Percentiles rank a stretch among this genome's conserved stretches.
Evolutionary conservation across 2,888 invertebrate species (phyloP).

Genomic region (Helicoverpa assulta): DNA sequence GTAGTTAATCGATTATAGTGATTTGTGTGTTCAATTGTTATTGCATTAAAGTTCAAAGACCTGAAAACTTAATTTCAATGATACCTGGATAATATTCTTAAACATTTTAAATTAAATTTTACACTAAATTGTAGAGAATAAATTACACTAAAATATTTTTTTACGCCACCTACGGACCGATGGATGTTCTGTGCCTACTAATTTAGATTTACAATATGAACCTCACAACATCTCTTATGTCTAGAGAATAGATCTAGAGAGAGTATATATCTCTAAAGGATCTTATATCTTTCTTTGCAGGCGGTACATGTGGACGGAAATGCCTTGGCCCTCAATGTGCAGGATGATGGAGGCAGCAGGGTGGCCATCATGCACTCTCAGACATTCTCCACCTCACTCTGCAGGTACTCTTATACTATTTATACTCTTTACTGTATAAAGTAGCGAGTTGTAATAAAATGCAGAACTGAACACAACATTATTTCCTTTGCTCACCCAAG

Average conservation of each 20-base stretch:
- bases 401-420: slow-evolving; percentile 84
- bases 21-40: background rate
- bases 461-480: too few species aligned
- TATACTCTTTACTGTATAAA: background rate
- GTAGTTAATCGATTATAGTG: slow-evolving; percentile 16
- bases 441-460: too few species aligned
- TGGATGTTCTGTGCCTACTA: background rate
- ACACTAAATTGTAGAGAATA: too few species aligned
- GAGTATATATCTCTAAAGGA: too few species aligned
- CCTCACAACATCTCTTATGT: background rate
- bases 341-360: slow-evolving; percentile 79
- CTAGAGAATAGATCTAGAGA: background rate
- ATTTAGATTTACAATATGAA: background rate
- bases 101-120: background rate
- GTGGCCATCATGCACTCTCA: slow-evolving; percentile 86
- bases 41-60: background rate
- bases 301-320: slow-evolving; percentile 82
- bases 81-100: too few species aligned
- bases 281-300: slow-evolving; percentile 66
- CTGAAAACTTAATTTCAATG: background rate
- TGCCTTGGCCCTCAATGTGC: slow-evolving; percentile 79
- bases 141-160: too few species aligned
- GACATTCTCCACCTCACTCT: slow-evolving; percentile 81
- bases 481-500: too few species aligned
- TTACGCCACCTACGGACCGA: too few species aligned